Base-by-base conservation (phyloP, 1,140 invertebrate species). In the Atta colombica region DNA sequence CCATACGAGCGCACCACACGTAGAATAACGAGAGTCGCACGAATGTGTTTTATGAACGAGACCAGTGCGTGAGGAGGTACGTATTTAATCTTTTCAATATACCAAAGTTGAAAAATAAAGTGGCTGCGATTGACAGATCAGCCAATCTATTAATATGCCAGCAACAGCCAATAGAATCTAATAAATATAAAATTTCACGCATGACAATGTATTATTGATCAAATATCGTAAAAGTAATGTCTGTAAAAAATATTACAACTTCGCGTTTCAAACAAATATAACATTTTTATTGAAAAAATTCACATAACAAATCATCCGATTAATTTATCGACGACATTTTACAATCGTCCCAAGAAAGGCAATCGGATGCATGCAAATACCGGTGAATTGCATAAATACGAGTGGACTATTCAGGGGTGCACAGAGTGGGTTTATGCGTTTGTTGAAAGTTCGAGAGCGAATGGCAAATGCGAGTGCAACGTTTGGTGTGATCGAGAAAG, bases 401-500 rank as follows among this genome's bases (percentile, higher is more conserved):
- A 61, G 6, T 49, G 53, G 45, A 60, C 14, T 8, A n/a, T 63
- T 25, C 60, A 31, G 45, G 12, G 8, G 14, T 1, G n/a, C 49
- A 35, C 45, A 77, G 18, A 45, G 51, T 53, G 58, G 53, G 55
- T 90, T 90, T 85, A 85, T 74, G 88, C 85, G 74, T 77, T 78
- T 81, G 78, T 80, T 74, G 88, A 63, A 78, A 90, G 74, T 75
- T 85, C 71, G 78, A 60, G 71, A 81, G 89, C 63, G 88, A 86
- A 90, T 85, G 80, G 86, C 89, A 85, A 88, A 85, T 77, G 66
- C 61, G 86, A 53, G 77, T 85, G 85, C 21, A 49, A 58, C 21
- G 28, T 75, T 74, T 77, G 78, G 63, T 72, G 87, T 88, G 88
- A 91, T 90, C 85, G 89, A 75, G 91, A 88, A 91, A 92, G 88